Base-by-base conservation (phyloP, 2,797 vertebrate species). In the Capromys pilorides region DNA sequence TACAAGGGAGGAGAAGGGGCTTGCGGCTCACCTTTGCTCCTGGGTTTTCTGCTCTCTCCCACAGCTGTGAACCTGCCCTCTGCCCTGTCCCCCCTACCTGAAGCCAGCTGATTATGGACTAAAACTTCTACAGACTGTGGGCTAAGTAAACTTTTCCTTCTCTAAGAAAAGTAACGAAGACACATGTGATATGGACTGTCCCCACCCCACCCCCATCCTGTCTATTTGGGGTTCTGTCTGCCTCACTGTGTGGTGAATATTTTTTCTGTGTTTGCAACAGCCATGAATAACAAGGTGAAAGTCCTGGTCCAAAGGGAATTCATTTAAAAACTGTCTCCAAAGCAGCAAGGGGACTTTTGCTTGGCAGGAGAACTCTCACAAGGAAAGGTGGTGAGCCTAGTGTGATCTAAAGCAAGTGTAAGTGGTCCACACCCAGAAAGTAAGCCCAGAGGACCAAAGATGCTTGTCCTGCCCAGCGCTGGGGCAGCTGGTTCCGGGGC, bases 271-370 rank as follows among this genome's bases (percentile, higher is more conserved):
- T 66, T 31, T 66, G 12, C 12, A 75, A 33, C 71, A 54, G 1
- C 73, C 61, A 45, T 73, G 62, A 88, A 69, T 69, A 82, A 66
- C 7, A 86, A 79, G 41, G 57, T 94, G 21, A 33, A 94, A 93
- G 93, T 49, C 51, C 33, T 49, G 54, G 39, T 16, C 51, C 89
- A 94, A 39, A 59, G 49, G 64, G 49, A 49, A 79, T 88, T 71
- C 59, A 86, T 82, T 51, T 73, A 78, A 85, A 61, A 91, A 88
- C 79, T 18, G 31, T 2, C 10, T 87, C 28, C 61, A 89, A 79
- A 10, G n/a, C 31, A 59, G 33, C 66, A 45, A 14, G 26, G 59
- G 78, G 19, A 5, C 59, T 10, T 89, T 88, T 62, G 75, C 77
- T 57, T 51, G 31, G 57, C 49, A 69, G 73, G 71, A 66, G 21